Percentiles rank a stretch among this genome's conserved stretches.
These are phyloP conservation scores for Polypterus senegalus DNA, from an alignment of 2,113 vertebrate genomes.

Conservation along the genomic window DNA sequence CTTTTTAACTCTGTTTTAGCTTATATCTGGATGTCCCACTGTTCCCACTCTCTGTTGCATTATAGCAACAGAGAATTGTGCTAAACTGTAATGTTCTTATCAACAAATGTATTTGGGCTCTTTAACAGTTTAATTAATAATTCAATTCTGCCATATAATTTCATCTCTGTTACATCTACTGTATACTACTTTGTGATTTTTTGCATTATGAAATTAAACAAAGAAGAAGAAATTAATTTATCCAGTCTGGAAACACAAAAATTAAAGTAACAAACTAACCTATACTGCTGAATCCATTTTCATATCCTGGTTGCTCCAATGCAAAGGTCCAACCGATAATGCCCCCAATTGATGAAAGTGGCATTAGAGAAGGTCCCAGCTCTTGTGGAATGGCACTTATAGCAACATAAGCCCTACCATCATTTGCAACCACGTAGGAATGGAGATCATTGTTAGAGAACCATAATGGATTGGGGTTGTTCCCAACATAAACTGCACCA, in stretches of 20 bases:
- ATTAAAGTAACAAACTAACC: slow-evolving; percentile 45
- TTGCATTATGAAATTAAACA: too few species aligned
- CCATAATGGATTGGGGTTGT: slow-evolving; percentile 42
- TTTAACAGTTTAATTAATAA: too few species aligned
- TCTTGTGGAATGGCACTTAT: slow-evolving; percentile 71
- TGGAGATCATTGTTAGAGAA: slow-evolving; percentile 82
- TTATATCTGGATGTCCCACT: too few species aligned
- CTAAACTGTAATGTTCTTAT: too few species aligned
- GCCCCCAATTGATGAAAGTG: slow-evolving; percentile 70
- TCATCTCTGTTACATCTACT: too few species aligned
- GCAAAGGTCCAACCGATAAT: slow-evolving; percentile 93
- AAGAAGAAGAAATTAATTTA: neutral
- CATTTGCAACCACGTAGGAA: slow-evolving; percentile 86
- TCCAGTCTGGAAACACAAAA: neutral
- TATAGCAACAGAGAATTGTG: too few species aligned
- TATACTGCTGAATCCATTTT: slow-evolving; percentile 83
- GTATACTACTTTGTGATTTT: too few species aligned
- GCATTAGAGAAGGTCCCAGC: slow-evolving; percentile 70
- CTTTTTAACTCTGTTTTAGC: too few species aligned
- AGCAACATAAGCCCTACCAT: slow-evolving; percentile 85
- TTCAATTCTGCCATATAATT: too few species aligned
- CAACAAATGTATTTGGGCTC: too few species aligned
- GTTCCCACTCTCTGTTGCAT: too few species aligned
- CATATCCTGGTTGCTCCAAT: slow-evolving; percentile 75
- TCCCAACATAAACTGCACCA: slow-evolving; percentile 69